Conservation (phyloP, 2,797 vertebrate species). For the Geotrypetes seraphini region DNA sequence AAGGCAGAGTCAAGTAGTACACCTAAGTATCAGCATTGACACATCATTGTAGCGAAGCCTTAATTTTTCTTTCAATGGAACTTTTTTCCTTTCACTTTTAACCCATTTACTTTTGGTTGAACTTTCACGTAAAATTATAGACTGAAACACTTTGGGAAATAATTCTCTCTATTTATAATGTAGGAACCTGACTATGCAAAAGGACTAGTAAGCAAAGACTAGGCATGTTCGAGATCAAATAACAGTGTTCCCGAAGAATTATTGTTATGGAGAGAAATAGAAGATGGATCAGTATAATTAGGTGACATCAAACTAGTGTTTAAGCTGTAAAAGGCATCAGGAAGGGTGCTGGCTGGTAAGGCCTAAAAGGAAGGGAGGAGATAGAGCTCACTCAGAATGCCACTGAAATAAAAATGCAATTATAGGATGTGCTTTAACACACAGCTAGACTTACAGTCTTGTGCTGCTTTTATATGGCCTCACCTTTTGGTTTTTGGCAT, state of each 20-base stretch:
- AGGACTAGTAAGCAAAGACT: neutral
- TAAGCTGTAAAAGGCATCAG: slow-evolving; percentile 10
- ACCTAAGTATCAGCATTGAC: too few species aligned
- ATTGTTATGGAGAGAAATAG: slow-evolving; percentile 8
- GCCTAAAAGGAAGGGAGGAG: neutral
- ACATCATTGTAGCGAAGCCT: fast-evolving
- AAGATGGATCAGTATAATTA: slow-evolving; percentile 8
- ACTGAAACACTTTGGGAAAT: neutral
- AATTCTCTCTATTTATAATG: too few species aligned
- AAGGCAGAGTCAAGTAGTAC: too few species aligned
- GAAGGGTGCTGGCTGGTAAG: fast-evolving
- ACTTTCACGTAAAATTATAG: fast-evolving
- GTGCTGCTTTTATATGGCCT: slow-evolving; percentile 20
- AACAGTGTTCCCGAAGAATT: neutral
- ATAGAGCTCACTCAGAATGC: slow-evolving; percentile 1
- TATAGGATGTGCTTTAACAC: slow-evolving; percentile 1
- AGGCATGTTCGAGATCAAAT: neutral
- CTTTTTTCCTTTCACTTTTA: neutral
- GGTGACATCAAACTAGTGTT: slow-evolving; percentile 10
- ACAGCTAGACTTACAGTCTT: slow-evolving; percentile 14
- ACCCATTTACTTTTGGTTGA: neutral
- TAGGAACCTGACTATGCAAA: too few species aligned
- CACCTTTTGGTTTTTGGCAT: slow-evolving; percentile 9
- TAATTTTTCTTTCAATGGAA: neutral
- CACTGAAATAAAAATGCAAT: slow-evolving; percentile 14